These are phyloP conservation scores for Amblyopsis hoosieri DNA, from an alignment of 2,797 vertebrate genomes.

Conservation along the genomic window DNA sequence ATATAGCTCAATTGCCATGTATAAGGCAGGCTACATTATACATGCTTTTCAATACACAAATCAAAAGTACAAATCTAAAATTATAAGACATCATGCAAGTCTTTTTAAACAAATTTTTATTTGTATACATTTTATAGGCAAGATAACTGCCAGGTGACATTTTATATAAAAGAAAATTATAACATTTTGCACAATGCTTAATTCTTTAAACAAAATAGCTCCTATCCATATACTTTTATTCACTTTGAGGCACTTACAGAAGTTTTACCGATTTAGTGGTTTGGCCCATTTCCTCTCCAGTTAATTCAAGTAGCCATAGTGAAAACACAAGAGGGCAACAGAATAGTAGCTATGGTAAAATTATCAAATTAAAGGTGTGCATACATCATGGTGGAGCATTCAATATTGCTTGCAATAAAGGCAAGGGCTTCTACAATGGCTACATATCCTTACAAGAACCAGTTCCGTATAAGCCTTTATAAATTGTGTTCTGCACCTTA, in stretches of 20 bases:
- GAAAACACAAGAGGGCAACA: constrained; percentile 23
- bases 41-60: too few species aligned
- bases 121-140: constrained; percentile 66
- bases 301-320: constrained; percentile 6
- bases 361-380: too few species aligned
- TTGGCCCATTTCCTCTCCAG: too few species aligned
- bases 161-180: constrained; percentile 55
- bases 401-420: constrained; percentile 5
- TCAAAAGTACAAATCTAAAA: background rate
- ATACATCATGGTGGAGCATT: too few species aligned
- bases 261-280: constrained; percentile 42
- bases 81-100: constrained; percentile 7
- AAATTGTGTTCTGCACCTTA: too few species aligned
- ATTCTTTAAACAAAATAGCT: constrained; percentile 65
- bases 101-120: constrained; percentile 54
- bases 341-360: constrained; percentile 16
- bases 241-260: constrained; percentile 76
- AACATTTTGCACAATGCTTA: constrained; percentile 58
- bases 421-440: background rate
- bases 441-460: background rate
- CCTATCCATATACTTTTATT: constrained; percentile 41
- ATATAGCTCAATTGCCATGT: too few species aligned
- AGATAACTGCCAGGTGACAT: constrained; percentile 63
- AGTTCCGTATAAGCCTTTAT: too few species aligned
- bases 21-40: too few species aligned